These are phyloP conservation scores for Nomada lathburiana DNA, from an alignment of 2,888 invertebrate species.

Conservation along the genomic window DNA sequence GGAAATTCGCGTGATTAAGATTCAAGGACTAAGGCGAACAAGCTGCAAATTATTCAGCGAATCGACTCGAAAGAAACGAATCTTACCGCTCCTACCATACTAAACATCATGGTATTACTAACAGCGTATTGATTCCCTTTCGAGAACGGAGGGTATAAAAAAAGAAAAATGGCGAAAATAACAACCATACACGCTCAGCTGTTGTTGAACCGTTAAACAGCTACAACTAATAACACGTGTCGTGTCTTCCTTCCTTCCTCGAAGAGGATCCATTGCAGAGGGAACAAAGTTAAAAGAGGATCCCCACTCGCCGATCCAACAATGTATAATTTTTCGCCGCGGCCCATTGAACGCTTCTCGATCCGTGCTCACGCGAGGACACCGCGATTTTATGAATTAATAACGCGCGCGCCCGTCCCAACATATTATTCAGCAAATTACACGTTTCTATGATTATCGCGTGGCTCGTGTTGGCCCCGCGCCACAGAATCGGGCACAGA, in stretches of 20 bases:
- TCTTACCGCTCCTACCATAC: background rate
- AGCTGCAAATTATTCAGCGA: constrained; percentile 1
- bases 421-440: constrained; percentile 56
- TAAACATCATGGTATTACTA: constrained; percentile 1
- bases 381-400: constrained; percentile 53
- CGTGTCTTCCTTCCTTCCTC: constrained; percentile 21
- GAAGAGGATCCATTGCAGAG: background rate
- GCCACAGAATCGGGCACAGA: constrained; percentile 24
- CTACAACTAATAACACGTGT: constrained; percentile 43
- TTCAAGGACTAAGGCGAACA: constrained; percentile 2
- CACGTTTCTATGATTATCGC: constrained; percentile 24
- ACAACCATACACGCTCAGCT: background rate
- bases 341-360: constrained; percentile 15
- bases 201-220: constrained; percentile 30
- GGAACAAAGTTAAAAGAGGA: background rate
- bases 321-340: constrained; percentile 37
- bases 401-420: constrained; percentile 42
- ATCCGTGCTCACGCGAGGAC: constrained; percentile 47
- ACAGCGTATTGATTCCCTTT: constrained; percentile 21
- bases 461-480: constrained; percentile 39
- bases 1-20: constrained; percentile 21
- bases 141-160: background rate
- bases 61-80: background rate
- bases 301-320: constrained; percentile 2
- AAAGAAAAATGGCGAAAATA: background rate